Conservation (phyloP, 2,797 vertebrate species). For the Bradypus variegatus region DNA sequence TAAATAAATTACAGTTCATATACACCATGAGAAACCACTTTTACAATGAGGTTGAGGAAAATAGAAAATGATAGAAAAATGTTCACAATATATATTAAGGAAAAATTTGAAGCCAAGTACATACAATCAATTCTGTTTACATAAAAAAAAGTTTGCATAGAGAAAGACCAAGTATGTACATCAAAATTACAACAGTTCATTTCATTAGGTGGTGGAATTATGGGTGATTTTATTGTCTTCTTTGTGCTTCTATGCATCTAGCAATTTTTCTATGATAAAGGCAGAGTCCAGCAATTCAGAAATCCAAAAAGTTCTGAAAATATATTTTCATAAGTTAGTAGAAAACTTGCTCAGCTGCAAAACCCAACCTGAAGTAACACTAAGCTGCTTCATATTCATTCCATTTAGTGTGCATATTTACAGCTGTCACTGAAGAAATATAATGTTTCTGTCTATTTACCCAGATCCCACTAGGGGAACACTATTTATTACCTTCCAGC, state of each 20-base stretch:
- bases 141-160: background rate
- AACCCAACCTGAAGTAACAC: background rate
- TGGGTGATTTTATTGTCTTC: background rate
- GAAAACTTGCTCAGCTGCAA: background rate
- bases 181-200: conserved; percentile 1
- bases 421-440: background rate
- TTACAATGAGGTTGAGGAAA: background rate
- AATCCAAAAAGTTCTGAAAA: conserved; percentile 14
- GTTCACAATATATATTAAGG: background rate
- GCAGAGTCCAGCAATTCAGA: background rate
- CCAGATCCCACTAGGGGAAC: background rate
- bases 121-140: background rate
- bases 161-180: background rate
- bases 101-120: background rate
- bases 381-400: background rate
- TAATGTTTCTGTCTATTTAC: background rate
- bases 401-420: background rate
- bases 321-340: background rate
- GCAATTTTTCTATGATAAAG: conserved; percentile 17
- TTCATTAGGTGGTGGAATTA: background rate
- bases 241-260: background rate
- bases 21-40: background rate
- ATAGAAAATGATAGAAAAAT: background rate
- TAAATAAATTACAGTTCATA: background rate
- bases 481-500: background rate